Evolutionary conservation across 64 coral and sea anemone genomes (phyloP), one percentile per base, ranked within the genome.

Genomic region (Stylophora pistillata): DNA sequence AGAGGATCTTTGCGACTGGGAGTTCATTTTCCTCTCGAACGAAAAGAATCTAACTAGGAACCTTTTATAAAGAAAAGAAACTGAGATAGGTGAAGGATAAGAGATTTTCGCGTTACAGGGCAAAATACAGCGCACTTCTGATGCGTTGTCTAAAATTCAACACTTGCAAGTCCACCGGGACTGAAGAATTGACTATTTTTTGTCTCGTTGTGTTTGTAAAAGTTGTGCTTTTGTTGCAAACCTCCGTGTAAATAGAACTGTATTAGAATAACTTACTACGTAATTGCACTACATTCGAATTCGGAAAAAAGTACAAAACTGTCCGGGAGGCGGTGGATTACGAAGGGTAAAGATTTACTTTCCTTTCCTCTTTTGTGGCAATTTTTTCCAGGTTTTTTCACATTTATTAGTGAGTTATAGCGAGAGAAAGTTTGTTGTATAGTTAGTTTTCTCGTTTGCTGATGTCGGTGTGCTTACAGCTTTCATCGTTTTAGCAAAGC

Each of bases 121-220:
- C 2, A 63, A 65, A 61, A 82, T 37, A 23, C 80, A 84, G 62
- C 80, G 33, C 80, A 16, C 29, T 25, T n/a, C 13, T 1, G 33
- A 70, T 27, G 61, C 80, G 60, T 54, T 84, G 80, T 84, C 80
- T 53, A 84, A 81, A 70, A 53, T 37, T 15, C 37, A 41, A 21
- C 12, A 25, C 33, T 69, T n/a, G 26, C 15, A 33, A 23, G 59
- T 84, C 61, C 33, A 82, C 37, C 65, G 47, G 16, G 60, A 82
- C 79, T 20, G 69, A 47, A 84, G 61, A 84, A 41, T 84, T 13
- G 31, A 84, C 21, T 84, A 84, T 84, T 84, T 82, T 84, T 82
- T 68, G 31, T 34, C 31, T 53, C 62, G 23, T 53, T 84, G 23
- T 28, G 37, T 84, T 69, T 69, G 21, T 57, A 70, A 84, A 84